Percentiles rank a stretch among this genome's conserved stretches.
Conservation (phyloP, 1,140 invertebrate genomes). For the Anastatus disparis region DNA sequence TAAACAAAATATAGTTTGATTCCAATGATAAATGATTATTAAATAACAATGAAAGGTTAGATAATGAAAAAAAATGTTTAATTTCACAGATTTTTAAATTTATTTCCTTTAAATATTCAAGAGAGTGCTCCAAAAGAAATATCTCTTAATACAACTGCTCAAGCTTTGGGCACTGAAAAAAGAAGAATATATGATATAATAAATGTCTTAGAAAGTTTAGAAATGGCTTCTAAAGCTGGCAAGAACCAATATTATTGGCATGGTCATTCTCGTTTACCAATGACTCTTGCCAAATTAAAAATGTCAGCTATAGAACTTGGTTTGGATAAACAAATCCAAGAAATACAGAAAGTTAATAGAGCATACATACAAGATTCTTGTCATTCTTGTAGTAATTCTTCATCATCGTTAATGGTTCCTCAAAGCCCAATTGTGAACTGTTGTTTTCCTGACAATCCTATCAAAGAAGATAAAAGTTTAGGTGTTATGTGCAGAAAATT, state of each 20-base stretch:
- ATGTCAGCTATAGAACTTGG: constrained; percentile 47
- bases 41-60: no score
- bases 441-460: constrained; percentile 31
- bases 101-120: constrained; percentile 64
- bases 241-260: constrained; percentile 74
- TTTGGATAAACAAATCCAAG: constrained; percentile 49
- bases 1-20: constrained; percentile 33
- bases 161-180: constrained; percentile 71
- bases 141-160: constrained; percentile 69
- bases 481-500: constrained; percentile 79
- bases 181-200: constrained; percentile 82
- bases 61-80: no score
- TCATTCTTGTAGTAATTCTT: constrained; percentile 27
- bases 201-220: constrained; percentile 79
- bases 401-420: constrained; percentile 38
- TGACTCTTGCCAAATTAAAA: constrained; percentile 46
- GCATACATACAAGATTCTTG: constrained; percentile 44
- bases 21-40: no score
- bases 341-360: constrained; percentile 49
- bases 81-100: constrained; percentile 66
- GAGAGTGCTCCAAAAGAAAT: constrained; percentile 60
- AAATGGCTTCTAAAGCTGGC: constrained; percentile 73
- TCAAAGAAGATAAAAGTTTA: constrained; percentile 70
- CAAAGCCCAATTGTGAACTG: constrained; percentile 43
- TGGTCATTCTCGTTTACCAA: constrained; percentile 54